Conservation (phyloP, 2,113 vertebrate genomes). For the Corvus hawaiiensis region DNA sequence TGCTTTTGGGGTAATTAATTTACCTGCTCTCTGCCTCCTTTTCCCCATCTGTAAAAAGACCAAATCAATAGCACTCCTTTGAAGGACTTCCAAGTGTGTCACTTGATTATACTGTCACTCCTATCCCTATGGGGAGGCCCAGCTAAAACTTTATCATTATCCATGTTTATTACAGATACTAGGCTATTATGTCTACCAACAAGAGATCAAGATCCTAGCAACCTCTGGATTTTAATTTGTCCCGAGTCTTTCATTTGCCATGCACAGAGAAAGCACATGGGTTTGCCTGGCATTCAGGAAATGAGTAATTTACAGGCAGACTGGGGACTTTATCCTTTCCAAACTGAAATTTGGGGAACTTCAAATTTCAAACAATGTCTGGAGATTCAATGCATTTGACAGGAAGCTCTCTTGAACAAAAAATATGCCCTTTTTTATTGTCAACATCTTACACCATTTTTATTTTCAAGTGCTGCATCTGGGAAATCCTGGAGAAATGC, state of each 20-base stretch:
- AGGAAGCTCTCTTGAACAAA: not conserved
- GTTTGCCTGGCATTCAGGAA: not conserved
- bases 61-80: not conserved
- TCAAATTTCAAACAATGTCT: not conserved
- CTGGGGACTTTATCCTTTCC: not conserved
- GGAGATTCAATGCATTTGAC: not conserved
- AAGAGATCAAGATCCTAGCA: not conserved
- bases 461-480: not conserved
- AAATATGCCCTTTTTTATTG: not conserved
- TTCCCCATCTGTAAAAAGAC: not conserved
- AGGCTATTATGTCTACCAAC: not conserved
- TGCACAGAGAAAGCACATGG: not conserved
- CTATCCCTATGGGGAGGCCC: not conserved
- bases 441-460: not conserved
- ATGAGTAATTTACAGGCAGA: not conserved
- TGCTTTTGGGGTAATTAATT: not conserved
- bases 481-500: not conserved
- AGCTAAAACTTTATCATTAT: not conserved
- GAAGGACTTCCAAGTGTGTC: not conserved
- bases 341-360: not conserved
- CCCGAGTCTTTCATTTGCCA: not conserved
- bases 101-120: not conserved
- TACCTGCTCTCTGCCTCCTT: not conserved
- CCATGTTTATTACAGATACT: not conserved
- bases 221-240: not conserved